Conservation (phyloP, 2,888 invertebrate species). For the Apamea epomidion region DNA sequence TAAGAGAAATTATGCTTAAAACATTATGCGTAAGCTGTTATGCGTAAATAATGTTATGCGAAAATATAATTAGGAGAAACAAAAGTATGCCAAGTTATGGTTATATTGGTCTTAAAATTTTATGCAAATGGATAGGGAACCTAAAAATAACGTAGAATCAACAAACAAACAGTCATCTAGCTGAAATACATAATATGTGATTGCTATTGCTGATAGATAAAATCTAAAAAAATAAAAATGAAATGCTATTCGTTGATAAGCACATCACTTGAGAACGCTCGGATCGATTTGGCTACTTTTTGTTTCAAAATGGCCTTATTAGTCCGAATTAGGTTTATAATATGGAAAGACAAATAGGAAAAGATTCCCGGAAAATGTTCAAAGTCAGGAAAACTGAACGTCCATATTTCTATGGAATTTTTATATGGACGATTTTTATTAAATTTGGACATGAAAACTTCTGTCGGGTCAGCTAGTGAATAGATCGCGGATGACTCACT, state of each 20-base stretch:
- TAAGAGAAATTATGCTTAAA: no score
- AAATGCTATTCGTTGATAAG: neutral
- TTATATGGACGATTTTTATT: neutral
- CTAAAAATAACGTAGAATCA: no score
- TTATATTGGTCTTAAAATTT: no score
- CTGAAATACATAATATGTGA: neutral
- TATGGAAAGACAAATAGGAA: neutral
- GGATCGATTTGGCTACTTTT: neutral
- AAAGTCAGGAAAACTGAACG: neutral
- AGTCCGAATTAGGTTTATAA: neutral
- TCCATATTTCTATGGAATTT: neutral
- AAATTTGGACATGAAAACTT: neutral
- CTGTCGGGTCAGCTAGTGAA: neutral
- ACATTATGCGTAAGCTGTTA: no score
- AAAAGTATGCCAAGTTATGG: no score
- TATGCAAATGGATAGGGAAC: no score
- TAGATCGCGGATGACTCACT: constrained; percentile 66
- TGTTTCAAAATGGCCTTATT: neutral
- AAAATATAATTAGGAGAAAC: no score
- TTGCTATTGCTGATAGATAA: neutral
- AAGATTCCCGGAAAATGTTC: neutral
- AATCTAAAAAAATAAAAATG: neutral
- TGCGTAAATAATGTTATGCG: no score
- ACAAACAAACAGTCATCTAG: neutral
- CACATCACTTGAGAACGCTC: neutral